These are phyloP conservation scores for Drosophila pseudoobscura DNA, from an alignment of 1,140 invertebrate genomes.

Conservation along the genomic window DNA sequence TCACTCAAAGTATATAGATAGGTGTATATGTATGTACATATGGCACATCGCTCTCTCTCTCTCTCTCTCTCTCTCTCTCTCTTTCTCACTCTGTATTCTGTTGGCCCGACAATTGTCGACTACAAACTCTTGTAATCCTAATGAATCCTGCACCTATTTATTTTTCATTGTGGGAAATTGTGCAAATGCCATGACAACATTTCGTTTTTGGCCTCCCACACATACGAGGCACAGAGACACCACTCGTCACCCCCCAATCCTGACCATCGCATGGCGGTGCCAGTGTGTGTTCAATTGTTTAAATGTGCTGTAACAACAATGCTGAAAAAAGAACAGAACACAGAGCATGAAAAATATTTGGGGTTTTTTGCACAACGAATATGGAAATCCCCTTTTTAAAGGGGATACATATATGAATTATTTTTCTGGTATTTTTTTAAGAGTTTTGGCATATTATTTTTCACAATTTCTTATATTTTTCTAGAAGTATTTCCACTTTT, in stretches of 20 bases:
- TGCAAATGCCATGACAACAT: slow-evolving; percentile 78
- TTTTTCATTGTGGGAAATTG: slow-evolving; percentile 81
- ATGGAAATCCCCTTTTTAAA: background rate
- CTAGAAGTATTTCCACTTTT: no score
- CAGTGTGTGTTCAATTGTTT: slow-evolving; percentile 76
- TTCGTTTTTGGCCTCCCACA: slow-evolving; percentile 37
- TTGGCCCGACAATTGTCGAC: slow-evolving; percentile 42
- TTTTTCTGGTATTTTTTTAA: no score
- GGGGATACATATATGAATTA: no score
- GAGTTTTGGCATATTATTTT: no score
- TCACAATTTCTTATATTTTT: no score
- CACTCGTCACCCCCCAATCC: slow-evolving; percentile 9
- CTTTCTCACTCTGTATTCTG: background rate
- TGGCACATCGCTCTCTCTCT: slow-evolving; percentile 11
- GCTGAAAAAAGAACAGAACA: slow-evolving; percentile 50
- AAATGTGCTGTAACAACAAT: slow-evolving; percentile 71
- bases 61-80: slow-evolving; percentile 22
- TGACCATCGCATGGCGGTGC: slow-evolving; percentile 26
- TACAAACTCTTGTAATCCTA: slow-evolving; percentile 71
- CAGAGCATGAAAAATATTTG: background rate
- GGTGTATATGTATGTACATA: slow-evolving; percentile 1
- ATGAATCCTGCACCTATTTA: slow-evolving; percentile 80
- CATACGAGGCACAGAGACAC: background rate
- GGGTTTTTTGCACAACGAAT: background rate
- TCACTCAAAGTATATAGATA: background rate